Base-by-base conservation (phyloP, 2,888 invertebrate species). In the Nebria salina region DNA sequence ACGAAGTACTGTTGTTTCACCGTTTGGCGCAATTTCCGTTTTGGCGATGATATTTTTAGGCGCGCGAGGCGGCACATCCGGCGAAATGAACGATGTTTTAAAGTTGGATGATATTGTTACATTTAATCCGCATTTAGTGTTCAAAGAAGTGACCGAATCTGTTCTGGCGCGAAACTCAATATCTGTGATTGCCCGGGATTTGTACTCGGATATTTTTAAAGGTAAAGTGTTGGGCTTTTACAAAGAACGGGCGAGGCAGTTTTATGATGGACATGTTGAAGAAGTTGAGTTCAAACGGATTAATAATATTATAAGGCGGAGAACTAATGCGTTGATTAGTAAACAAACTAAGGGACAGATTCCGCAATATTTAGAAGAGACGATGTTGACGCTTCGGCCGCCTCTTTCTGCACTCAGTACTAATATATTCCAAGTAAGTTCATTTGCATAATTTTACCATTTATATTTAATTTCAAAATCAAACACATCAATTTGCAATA, bases 11-110 rank as follows among this genome's bases (percentile, higher is more conserved):
- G 93, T 96, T 9, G 88, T 96, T 20, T 96, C 96, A 0, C 96
- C 96, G 0, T 97, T 96, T 86, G 95, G 96, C 0, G 92, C 95
- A 80, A 95, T 95, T 0, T 96, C 96, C 0, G 92, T 96, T 89
- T 88, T 97, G n/a, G 95, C 96, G 0, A 96, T 97, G 96, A 94
- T 97, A 82, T 97, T 96, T 87, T 91, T 97, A 85, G 96, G 96
- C 0, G 96, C 97, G 0, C 91, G 95, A 84, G 96, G 96, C 1
- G 92, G 95, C 2, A 97, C 97, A 0, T 96, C 97, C 0, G 96
- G 95, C 0, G 96, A 96, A 90, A 96, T 97, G 95, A 96, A 97
- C 86, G 96, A 96, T 86, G 92, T 97, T 11, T 89, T 97, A 0
- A 93, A 93, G 85, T 89, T 97, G 15, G 97, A 97, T 86, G 96